Evolutionary conservation across 2,797 vertebrate species (phyloP).

Genomic region (Vespertilio murinus): DNA sequence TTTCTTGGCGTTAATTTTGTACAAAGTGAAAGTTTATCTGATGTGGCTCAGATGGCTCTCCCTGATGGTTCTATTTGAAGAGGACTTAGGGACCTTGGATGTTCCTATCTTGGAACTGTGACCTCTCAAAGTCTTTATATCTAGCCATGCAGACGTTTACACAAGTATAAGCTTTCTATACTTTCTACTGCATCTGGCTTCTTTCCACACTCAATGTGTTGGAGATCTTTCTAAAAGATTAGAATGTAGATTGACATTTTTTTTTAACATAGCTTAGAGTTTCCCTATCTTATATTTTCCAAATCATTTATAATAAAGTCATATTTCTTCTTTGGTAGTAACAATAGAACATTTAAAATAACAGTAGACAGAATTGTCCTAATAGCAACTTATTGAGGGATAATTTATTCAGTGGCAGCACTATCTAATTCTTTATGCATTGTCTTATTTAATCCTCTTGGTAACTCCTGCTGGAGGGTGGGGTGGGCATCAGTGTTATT

Average conservation of each 20-base stretch:
- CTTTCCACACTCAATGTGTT: not conserved
- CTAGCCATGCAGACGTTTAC: not conserved
- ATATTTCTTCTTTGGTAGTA: not conserved
- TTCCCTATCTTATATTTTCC: not conserved
- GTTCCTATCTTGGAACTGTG: not conserved
- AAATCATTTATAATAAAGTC: not conserved
- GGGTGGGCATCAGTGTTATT: not conserved
- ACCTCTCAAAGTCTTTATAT: not conserved
- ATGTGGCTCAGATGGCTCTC: not conserved
- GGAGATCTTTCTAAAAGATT: slow-evolving; percentile 13
- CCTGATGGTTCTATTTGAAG: not conserved
- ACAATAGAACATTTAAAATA: not conserved
- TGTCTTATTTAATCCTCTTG: slow-evolving; percentile 13
- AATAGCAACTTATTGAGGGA: not conserved
- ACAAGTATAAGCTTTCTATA: not conserved
- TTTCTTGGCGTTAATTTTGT: no score
- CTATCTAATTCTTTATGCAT: not conserved
- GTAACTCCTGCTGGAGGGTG: not conserved
- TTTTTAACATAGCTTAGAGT: not conserved
- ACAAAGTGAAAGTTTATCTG: not conserved
- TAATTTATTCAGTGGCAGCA: not conserved
- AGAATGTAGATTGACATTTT: not conserved
- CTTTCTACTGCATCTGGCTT: not conserved
- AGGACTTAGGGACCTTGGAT: not conserved
- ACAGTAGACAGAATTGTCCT: not conserved